Conservation (phyloP, 1,140 invertebrate genomes). For the Halesus radiatus region DNA sequence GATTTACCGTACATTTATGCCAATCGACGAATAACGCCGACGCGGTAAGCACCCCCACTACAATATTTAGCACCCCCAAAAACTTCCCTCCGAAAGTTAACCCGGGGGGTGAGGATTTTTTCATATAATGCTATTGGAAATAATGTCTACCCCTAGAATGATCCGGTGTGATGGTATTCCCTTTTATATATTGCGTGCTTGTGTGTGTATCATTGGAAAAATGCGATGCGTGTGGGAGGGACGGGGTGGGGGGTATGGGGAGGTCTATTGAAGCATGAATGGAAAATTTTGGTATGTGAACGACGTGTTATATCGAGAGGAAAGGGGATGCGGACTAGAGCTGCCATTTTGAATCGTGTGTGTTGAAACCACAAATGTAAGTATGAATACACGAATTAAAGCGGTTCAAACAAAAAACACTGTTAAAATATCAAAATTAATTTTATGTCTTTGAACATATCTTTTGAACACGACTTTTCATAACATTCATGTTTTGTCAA, state of each 20-base stretch:
- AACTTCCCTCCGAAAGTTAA: slow-evolving; percentile 35
- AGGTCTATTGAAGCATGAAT: slow-evolving; percentile 53
- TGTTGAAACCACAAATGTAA: not conserved
- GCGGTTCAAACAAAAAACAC: no score
- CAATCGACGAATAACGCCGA: slow-evolving; percentile 54
- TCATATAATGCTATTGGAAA: slow-evolving; percentile 47
- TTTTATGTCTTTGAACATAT: no score
- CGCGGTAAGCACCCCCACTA: slow-evolving; percentile 33
- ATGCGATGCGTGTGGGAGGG: slow-evolving; percentile 43
- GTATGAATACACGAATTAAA: no score
- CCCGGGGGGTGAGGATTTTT: slow-evolving; percentile 48
- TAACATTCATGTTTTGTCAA: no score
- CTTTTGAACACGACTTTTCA: no score
- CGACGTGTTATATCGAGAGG: slow-evolving; percentile 29
- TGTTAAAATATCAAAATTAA: no score
- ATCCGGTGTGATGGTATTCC: no score
- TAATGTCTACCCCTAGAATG: no score
- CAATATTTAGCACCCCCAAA: slow-evolving; percentile 51
- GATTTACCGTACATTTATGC: slow-evolving; percentile 55
- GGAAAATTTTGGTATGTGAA: slow-evolving; percentile 47
- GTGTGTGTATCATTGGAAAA: slow-evolving; percentile 12
- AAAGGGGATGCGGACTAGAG: slow-evolving; percentile 21
- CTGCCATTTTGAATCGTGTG: slow-evolving; percentile 54
- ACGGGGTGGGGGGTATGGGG: not conserved
- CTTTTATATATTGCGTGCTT: no score